Evolutionary conservation across 2,113 vertebrate genomes (phyloP), one percentile per base, ranked within the genome.

Genomic region (Thalassoma bifasciatum): DNA sequence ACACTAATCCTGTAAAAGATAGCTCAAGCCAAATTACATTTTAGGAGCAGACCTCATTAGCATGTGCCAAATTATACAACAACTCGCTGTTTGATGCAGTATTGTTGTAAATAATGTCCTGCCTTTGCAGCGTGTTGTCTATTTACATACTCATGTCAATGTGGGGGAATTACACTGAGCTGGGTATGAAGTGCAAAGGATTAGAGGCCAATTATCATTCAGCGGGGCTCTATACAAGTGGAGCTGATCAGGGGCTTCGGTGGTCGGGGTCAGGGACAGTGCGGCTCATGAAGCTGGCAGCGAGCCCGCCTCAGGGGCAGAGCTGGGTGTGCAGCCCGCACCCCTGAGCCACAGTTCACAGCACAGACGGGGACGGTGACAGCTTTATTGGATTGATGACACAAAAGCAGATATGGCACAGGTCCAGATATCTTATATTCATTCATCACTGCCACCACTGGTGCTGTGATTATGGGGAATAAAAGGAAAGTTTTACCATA

Each of bases 191-290:
- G 40, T 75, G 68, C 40, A 65, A 42, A 22, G 78, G 73, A 85
- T 88, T 87, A 89, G 67, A 75, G 60, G 82, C 60, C 83, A 88
- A 81, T 85, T 76, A 85, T 87, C 52, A 66, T 42, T 22, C 59
- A 66, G 67, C 10, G 64, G 51, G 52, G 64, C 34, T 64, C 63
- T 23, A 51, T 50, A 59, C 63, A 74, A 30, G 70, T 21, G 23
- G n/a, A 34, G 65, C 68, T 75, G 65, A 83, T 84, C 69, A 54
- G 66, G 16, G 63, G 70, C 69, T 46, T 60, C 50, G 84, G 73
- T 12, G 24, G 24, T 58, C 17, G 16, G 65, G 68, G 85, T 90
- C 85, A 85, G 73, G 72, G 81, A 69, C 73, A 79, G 77, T 68
- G 77, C 47, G 54, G 52, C 51, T 74, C 76, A 72, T 63, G 80